phyloP scores from a whole-genome alignment of 2,113 vertebrate species.

The Mesitornis unicolor region DNA sequence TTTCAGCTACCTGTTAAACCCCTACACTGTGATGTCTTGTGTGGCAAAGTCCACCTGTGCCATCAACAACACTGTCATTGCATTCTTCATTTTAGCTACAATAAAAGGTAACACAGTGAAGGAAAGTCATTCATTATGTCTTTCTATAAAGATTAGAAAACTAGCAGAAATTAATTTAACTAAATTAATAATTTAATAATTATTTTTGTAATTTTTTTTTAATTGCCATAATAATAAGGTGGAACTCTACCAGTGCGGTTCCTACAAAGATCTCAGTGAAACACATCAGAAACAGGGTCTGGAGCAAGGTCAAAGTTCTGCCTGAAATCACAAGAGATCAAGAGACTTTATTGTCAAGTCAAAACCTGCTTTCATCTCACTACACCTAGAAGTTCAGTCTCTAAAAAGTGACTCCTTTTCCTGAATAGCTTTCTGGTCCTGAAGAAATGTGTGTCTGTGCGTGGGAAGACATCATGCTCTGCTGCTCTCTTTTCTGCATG shows the following conservation, averaged over 20 bases:
- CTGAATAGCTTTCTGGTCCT: background rate
- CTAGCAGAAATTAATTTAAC: background rate
- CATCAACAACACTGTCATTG: conserved; percentile 90
- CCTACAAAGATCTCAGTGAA: background rate
- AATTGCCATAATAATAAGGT: no score
- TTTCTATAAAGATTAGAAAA: background rate
- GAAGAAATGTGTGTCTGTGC: background rate
- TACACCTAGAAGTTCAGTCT: background rate
- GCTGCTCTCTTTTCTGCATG: background rate
- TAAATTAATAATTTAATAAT: no score
- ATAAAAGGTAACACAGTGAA: conserved; percentile 82
- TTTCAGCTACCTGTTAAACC: conserved; percentile 93
- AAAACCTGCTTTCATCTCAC: background rate
- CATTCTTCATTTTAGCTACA: conserved; percentile 91
- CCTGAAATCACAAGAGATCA: background rate
- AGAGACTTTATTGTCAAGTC: background rate
- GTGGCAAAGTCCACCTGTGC: conserved; percentile 96
- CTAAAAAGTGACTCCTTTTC: background rate
- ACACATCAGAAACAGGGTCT: background rate
- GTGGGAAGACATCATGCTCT: background rate
- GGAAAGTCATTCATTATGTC: background rate
- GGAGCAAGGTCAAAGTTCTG: background rate
- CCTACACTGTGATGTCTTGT: conserved; percentile 94
- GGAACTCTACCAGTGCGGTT: background rate
- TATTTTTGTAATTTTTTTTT: no score